A percentile compares a stretch with the other conserved stretches of the same genome.
Conservation (phyloP, 2,113 vertebrate genomes). For the Paraplagusia blochii region DNA sequence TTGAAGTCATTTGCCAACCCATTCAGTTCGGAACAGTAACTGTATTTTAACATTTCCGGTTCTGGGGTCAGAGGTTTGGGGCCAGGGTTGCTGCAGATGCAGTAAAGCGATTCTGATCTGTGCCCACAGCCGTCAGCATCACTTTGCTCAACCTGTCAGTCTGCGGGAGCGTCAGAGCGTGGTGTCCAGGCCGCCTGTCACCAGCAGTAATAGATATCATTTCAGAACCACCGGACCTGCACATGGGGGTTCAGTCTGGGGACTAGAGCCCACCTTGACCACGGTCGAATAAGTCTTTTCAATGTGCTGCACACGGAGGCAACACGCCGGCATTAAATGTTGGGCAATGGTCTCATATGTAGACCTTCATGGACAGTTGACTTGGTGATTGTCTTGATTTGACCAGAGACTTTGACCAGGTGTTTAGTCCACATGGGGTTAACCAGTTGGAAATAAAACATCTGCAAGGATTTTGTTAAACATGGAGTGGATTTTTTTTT, state of each 20-base stretch:
- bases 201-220: conserved; percentile 91
- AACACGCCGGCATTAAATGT: conserved; percentile 68
- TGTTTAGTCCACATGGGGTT: conserved; percentile 34
- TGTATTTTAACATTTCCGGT: too few species aligned
- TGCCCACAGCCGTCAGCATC: conserved; percentile 88
- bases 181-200: conserved; percentile 81
- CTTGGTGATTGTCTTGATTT: conserved; percentile 59
- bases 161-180: conserved; percentile 76
- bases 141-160: conserved; percentile 80
- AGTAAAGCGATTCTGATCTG: conserved; percentile 88
- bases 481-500: too few species aligned
- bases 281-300: conserved; percentile 53
- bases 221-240: conserved; percentile 75
- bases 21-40: too few species aligned
- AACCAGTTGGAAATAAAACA: conserved; percentile 9
- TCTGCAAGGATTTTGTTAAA: too few species aligned
- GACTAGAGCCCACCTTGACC: conserved; percentile 65
- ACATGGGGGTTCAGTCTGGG: conserved; percentile 59
- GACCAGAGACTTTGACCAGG: conserved; percentile 30
- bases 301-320: conserved; percentile 39
- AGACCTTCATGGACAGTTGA: conserved; percentile 65
- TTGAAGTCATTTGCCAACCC: too few species aligned
- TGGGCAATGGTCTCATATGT: conserved; percentile 67
- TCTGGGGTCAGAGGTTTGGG: conserved; percentile 46
- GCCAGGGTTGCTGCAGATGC: conserved; percentile 61